Evolutionary conservation across 2,888 invertebrate species (phyloP).

Genomic region (Patella pellucida): DNA sequence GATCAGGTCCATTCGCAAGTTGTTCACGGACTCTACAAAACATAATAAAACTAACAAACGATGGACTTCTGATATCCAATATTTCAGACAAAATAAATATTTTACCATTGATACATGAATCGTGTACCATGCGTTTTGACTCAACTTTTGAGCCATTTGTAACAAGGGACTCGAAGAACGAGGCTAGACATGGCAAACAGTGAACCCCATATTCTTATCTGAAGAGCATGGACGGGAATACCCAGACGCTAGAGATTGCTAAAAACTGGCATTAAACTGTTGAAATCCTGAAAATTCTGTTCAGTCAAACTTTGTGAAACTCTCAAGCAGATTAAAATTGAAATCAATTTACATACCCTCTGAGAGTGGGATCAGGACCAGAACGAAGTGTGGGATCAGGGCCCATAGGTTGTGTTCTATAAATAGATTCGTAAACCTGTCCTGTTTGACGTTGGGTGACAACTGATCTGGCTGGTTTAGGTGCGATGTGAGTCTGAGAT

Average conservation of each 20-base stretch:
- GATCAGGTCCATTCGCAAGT: slow-evolving; percentile 44
- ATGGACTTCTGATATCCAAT: too few species aligned
- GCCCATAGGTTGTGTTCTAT: slow-evolving; percentile 74
- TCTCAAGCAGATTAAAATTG: too few species aligned
- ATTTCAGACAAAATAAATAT: too few species aligned
- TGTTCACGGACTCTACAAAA: slow-evolving; percentile 39
- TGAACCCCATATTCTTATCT: too few species aligned
- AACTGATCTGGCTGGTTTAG: too few species aligned
- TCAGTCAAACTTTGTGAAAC: too few species aligned
- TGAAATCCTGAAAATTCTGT: too few species aligned
- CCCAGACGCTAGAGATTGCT: background rate
- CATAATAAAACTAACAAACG: background rate
- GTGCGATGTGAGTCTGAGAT: too few species aligned
- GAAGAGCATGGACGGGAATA: background rate
- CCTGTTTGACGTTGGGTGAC: background rate
- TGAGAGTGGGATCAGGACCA: slow-evolving; percentile 83
- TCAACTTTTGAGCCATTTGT: too few species aligned
- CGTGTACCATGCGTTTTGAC: background rate
- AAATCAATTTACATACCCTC: slow-evolving; percentile 76
- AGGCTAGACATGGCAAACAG: too few species aligned
- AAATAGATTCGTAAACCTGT: slow-evolving; percentile 28
- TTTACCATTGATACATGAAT: background rate
- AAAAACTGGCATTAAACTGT: too few species aligned
- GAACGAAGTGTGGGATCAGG: slow-evolving; percentile 81
- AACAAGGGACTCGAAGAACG: background rate